Conservation (phyloP, 2,113 vertebrate genomes). For the Recurvirostra avosetta region DNA sequence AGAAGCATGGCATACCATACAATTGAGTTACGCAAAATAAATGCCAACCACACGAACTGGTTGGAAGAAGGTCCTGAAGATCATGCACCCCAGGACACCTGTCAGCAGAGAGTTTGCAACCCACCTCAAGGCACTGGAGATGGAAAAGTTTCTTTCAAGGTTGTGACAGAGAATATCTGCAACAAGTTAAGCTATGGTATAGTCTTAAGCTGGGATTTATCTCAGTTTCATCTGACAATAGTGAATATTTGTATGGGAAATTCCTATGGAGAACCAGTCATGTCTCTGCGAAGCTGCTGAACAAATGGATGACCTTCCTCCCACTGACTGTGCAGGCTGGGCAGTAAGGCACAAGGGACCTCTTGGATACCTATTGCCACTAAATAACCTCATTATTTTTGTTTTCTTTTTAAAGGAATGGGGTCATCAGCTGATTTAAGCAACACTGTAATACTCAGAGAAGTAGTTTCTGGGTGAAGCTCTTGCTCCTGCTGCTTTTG, state of each 20-base stretch:
- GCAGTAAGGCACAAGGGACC: not conserved
- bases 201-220: not conserved
- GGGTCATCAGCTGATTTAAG: not conserved
- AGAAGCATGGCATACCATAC: not conserved
- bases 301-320: too few relatives aligned
- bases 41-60: accelerated
- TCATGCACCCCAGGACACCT: not conserved
- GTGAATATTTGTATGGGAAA: not conserved
- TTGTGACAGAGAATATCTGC: not conserved
- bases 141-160: too few relatives aligned
- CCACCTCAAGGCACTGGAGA: not conserved
- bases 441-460: accelerated
- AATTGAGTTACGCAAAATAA: accelerated
- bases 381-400: too few relatives aligned
- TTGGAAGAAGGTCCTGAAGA: not conserved
- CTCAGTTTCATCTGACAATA: not conserved
- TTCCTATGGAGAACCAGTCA: not conserved
- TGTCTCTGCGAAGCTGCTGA: not conserved
- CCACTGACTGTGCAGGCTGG: accelerated
- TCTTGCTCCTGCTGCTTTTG: too few relatives aligned
- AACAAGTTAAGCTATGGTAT: not conserved
- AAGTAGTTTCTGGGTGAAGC: too few relatives aligned
- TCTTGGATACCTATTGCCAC: not conserved
- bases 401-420: not conserved
- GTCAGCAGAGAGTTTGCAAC: accelerated